Evolutionary conservation across 2,797 vertebrate genomes (phyloP), one percentile per base, ranked within the genome.

Genomic region (Labroides dimidiatus): DNA sequence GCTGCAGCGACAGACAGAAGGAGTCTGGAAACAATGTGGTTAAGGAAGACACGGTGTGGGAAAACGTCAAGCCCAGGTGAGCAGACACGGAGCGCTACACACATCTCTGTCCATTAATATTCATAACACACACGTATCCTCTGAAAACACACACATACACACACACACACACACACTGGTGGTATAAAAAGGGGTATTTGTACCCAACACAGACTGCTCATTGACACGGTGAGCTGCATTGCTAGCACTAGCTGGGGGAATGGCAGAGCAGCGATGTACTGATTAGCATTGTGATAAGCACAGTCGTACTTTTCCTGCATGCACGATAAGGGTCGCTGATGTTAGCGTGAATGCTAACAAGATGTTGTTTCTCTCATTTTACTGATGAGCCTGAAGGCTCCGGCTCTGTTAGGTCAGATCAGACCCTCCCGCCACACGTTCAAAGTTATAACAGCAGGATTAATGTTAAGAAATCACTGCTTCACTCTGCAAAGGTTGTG

Each of bases 1-100:
- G 92, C 89, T 99, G 98, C 87, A 99, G 96, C 0, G 98, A 99
- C 77, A 99, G 90, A 90, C 98, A 99, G 88, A 99, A 99, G 33
- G 97, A 99, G 92, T 99, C 98, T 99, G 92, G 85, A 42, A 3
- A 64, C 64, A 4, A 17, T 9, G 11, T 4, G 4, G 92, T 96
- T 94, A 98, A 99, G 94, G 72, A 94, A 84, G 72, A 75, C 41
- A 61, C 48, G 23, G 10, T 49, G 69, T 77, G 67, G 73, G 33
- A 80, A 77, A 72, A 61, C 41, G 69, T 45, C 54, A 33, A 47
- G 23, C 51, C 55, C 64, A 72, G 61, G 76, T 84, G 64, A 80
- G 45, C 10, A 41, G 51, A 64, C 45, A 81, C 78, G 19, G 61
- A 72, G 37, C 52, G 69, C 55, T 30, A 39, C n/a, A 68, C 71